Evolutionary conservation across 1,140 invertebrate species (phyloP).

Genomic region (Brachionus manjavacas): DNA sequence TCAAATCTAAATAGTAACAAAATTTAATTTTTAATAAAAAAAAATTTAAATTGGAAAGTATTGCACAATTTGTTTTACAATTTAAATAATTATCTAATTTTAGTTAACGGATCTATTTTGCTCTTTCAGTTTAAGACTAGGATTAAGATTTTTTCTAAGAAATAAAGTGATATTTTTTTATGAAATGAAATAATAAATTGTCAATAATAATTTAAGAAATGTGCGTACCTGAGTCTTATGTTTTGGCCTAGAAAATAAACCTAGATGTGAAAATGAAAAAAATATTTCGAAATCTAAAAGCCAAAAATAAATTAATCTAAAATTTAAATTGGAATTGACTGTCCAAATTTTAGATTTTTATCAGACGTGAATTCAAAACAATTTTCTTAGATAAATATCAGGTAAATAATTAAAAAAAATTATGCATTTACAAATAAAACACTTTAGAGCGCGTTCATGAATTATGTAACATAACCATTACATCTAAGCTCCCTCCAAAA

Average conservation of each 20-base stretch:
- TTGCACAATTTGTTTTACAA: no score
- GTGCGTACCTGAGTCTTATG: background rate
- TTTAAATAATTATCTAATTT: background rate
- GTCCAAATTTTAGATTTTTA: background rate
- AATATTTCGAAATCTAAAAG: background rate
- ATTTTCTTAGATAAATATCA: background rate
- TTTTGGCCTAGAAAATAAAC: background rate
- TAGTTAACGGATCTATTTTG: background rate
- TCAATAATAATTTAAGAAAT: background rate
- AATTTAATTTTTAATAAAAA: background rate
- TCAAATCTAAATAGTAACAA: background rate
- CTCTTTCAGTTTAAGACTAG: background rate
- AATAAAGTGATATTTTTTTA: background rate
- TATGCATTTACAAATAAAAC: background rate
- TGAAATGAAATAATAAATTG: background rate
- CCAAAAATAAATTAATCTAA: background rate
- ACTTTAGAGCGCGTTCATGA: background rate
- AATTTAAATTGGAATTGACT: background rate
- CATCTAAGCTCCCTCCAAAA: background rate
- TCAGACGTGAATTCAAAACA: background rate
- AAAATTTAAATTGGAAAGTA: no score
- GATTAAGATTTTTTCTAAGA: background rate
- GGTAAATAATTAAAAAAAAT: background rate
- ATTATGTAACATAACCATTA: background rate
- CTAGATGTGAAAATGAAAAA: background rate